Percentiles rank a stretch among this genome's conserved stretches.
Evolutionary conservation across 2,797 vertebrate genomes (phyloP).

Genomic region (Naso thynnoides): DNA sequence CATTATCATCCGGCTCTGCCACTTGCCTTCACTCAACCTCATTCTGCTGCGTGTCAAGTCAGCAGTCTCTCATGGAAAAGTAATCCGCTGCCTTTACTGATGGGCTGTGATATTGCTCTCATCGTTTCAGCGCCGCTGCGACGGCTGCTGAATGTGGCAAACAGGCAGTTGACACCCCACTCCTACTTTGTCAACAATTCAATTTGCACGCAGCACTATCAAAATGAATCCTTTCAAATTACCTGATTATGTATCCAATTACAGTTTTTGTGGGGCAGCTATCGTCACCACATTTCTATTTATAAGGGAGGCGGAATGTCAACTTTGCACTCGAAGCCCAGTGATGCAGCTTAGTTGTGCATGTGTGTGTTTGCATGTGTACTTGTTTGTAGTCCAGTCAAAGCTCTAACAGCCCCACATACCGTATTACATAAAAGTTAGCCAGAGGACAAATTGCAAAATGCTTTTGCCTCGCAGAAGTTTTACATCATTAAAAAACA

Average conservation of each 20-base stretch:
- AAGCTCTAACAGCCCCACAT: slow-evolving; percentile 23
- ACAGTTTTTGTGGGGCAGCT: slow-evolving; percentile 33
- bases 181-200: slow-evolving; percentile 64
- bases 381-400: slow-evolving; percentile 60
- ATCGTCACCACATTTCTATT: slow-evolving; percentile 44
- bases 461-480: slow-evolving; percentile 49
- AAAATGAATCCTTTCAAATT: slow-evolving; percentile 61
- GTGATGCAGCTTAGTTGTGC: slow-evolving; percentile 44
- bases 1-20: slow-evolving; percentile 74
- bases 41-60: slow-evolving; percentile 74
- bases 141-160: slow-evolving; percentile 58
- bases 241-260: slow-evolving; percentile 60
- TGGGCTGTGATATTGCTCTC: slow-evolving; percentile 77
- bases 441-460: slow-evolving; percentile 70
- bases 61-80: slow-evolving; percentile 74
- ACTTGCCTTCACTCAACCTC: slow-evolving; percentile 76
- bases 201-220: slow-evolving; percentile 46
- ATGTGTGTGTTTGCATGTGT: slow-evolving; percentile 50
- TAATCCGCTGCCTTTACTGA: slow-evolving; percentile 75
- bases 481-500: slow-evolving; percentile 71
- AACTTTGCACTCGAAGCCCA: slow-evolving; percentile 43
- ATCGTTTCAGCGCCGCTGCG: slow-evolving; percentile 54
- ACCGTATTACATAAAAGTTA: slow-evolving; percentile 57
- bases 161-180: slow-evolving; percentile 67
- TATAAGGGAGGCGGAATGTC: slow-evolving; percentile 37